Percentiles rank a stretch among this genome's conserved stretches.
Conservation (phyloP, 2,113 vertebrate species). For the Oncorhynchus tshawytscha region DNA sequence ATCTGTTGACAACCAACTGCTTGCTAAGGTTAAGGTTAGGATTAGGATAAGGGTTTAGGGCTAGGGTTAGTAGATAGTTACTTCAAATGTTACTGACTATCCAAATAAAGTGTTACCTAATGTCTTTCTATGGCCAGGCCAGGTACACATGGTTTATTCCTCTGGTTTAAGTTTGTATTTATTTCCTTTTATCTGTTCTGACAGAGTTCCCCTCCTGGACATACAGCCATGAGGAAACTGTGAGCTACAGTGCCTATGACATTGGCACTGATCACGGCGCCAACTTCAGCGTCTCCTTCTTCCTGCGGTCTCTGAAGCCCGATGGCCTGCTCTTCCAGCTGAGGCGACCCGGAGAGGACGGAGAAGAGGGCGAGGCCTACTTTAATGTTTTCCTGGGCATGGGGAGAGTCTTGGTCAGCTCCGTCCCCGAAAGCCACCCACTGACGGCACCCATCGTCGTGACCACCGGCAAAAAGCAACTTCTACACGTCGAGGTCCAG, state of each 20-base stretch:
- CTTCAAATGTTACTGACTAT: too few relatives aligned
- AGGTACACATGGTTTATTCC: neutral
- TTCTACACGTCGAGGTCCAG: slow-evolving; percentile 74
- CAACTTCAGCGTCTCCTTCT: slow-evolving; percentile 84
- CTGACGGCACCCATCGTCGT: slow-evolving; percentile 67
- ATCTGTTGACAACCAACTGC: too few relatives aligned
- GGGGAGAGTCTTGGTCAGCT: slow-evolving; percentile 71
- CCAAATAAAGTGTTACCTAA: too few relatives aligned
- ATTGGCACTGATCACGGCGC: slow-evolving; percentile 62
- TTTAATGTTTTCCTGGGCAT: slow-evolving; percentile 78
- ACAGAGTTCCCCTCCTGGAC: slow-evolving; percentile 84
- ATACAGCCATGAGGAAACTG: slow-evolving; percentile 77
- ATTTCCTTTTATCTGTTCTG: neutral
- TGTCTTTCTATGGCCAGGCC: too few relatives aligned
- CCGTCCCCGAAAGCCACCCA: neutral
- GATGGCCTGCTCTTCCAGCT: slow-evolving; percentile 83
- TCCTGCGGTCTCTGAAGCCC: slow-evolving; percentile 79
- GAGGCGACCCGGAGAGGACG: slow-evolving; percentile 31
- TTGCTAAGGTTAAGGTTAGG: too few relatives aligned
- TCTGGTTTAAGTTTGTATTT: neutral
- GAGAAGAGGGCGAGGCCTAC: slow-evolving; percentile 47
- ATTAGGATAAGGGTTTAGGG: too few relatives aligned
- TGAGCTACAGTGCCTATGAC: slow-evolving; percentile 76
- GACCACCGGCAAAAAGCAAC: slow-evolving; percentile 75
- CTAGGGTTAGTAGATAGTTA: too few relatives aligned